Percentiles rank a stretch among this genome's conserved stretches.
Conservation (phyloP, 2,113 vertebrate genomes). For the Xiphophorus hellerii region DNA sequence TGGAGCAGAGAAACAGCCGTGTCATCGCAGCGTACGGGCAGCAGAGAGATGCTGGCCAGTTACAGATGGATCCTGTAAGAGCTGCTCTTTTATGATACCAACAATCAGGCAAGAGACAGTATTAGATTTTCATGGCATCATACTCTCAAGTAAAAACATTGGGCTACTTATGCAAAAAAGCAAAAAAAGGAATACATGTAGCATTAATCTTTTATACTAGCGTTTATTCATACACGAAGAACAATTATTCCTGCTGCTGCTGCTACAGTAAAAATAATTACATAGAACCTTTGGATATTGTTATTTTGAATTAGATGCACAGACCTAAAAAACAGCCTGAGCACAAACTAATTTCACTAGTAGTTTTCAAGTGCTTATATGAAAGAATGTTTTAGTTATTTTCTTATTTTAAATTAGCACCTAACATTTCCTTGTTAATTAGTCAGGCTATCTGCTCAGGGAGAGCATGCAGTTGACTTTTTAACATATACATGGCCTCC, state of each 20-base stretch:
- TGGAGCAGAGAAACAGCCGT: constrained; percentile 24
- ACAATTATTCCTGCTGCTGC: not conserved
- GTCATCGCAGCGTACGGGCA: constrained; percentile 14
- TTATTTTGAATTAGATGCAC: no score
- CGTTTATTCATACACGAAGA: not conserved
- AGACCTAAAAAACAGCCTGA: no score
- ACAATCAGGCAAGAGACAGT: no score
- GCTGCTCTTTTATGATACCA: no score
- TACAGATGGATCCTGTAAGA: not conserved
- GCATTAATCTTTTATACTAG: not conserved
- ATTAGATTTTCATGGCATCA: not conserved
- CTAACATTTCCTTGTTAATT: not conserved
- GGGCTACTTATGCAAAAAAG: not conserved
- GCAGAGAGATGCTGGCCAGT: not conserved
- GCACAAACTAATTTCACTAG: no score
- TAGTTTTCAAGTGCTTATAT: no score
- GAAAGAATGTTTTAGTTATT: no score
- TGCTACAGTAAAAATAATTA: no score
- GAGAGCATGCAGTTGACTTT: not conserved
- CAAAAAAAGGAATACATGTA: not conserved
- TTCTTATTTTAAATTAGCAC: no score
- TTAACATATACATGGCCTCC: no score
- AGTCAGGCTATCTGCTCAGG: not conserved
- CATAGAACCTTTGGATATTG: no score
- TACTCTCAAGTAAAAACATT: not conserved